Percentiles rank a stretch among this genome's conserved stretches.
Conservation (phyloP, 2,113 vertebrate species). For the Formicarius rufipectus region DNA sequence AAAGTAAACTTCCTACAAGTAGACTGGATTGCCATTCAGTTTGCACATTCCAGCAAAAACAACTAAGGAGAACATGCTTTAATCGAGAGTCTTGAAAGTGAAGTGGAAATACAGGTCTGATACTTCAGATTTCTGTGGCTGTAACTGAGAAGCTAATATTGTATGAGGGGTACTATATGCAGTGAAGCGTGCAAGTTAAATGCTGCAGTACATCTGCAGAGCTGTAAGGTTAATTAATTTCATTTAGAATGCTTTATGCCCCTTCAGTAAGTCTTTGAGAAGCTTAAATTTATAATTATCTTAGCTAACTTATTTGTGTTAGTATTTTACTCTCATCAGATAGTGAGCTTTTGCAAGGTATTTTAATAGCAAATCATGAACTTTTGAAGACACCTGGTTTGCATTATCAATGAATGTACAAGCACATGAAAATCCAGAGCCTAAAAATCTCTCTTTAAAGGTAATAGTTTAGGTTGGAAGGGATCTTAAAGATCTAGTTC, state of each 20-base stretch:
- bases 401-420: not conserved
- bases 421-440: not conserved
- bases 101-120: slow-evolving; percentile 5
- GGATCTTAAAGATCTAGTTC: not conserved
- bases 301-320: not conserved
- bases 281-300: not conserved
- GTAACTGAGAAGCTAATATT: not conserved
- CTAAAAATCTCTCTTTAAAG: not conserved
- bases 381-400: not conserved
- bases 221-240: not conserved
- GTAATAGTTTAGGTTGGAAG: not conserved
- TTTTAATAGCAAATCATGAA: not conserved
- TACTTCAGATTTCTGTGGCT: slow-evolving; percentile 14
- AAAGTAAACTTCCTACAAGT: not conserved
- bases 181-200: not conserved
- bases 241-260: not conserved
- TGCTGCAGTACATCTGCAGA: not conserved
- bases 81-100: not conserved
- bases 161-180: not conserved
- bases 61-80: not conserved
- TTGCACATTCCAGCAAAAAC: not conserved
- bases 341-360: not conserved
- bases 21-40: not conserved
- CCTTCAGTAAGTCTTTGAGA: not conserved
- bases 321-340: not conserved